Base-by-base conservation (phyloP, 2,888 invertebrate genomes). In the Germaria angustata region DNA sequence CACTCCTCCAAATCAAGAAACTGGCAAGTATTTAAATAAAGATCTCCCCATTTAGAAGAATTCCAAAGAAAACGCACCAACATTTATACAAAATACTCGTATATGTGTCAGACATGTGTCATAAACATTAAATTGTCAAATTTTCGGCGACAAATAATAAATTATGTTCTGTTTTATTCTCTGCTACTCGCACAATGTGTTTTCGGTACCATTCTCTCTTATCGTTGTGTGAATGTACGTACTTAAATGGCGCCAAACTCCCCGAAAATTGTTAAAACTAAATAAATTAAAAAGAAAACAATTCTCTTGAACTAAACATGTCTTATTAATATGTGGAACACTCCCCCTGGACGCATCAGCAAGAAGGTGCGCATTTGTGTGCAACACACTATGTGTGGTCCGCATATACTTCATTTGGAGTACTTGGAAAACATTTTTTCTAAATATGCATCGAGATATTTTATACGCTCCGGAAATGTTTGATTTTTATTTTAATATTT, bases 131-230 rank as follows among this genome's bases (percentile, higher is more conserved):
- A 89, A 89, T 88, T 89, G 89, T 90, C 89, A 89, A 90, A 88
- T 88, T 79, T 90, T 87, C 87, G 89, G 88, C 90, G 90, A 89
- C 90, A 90, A 89, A 88, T 89, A 90, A 89, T 89, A 90, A 89
- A 89, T 89, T 89, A 90, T 90, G 86, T 80, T 78, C 28, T 44
- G 51, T 59, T 39, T 46, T 24, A 20, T 32, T 7, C 34, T 17
- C 39, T 44, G 46, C 49, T 63, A 9, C 46, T 49, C 36, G 17
- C 9, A 57, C 9, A 55, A 46, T 36, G n/a, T 57, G 36, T 53
- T 65, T 65, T 53, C 9, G 41, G n/a, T 51, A 7, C 9, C 44
- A 55, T 17, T 65, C 65, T 36, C 20, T 46, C 65, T 59, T 15
- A 15, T 34, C 11, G 34, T 13, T 41, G 73, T 22, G 41, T 28